Conservation (phyloP, 2,113 vertebrate species). For the Perognathus longimembris region DNA sequence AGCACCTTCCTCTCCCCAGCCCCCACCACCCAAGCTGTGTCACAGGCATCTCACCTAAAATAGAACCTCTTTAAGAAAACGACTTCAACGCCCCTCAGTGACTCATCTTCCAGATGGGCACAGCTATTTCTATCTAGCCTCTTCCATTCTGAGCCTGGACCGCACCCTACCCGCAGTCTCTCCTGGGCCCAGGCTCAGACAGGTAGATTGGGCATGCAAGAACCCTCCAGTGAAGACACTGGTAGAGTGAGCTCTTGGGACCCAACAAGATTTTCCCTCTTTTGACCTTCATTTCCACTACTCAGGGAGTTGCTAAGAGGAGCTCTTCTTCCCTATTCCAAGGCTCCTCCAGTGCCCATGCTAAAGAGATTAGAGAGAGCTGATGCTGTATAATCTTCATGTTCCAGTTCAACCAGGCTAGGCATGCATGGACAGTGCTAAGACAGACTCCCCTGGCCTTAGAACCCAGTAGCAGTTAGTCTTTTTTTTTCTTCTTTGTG, state of each 20-base stretch:
- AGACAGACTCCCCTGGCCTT: background rate
- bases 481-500: no score
- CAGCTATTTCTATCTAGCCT: slow-evolving; percentile 77
- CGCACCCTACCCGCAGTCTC: slow-evolving; percentile 14
- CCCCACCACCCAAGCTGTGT: slow-evolving; percentile 36
- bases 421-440: background rate
- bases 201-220: background rate
- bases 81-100: slow-evolving; percentile 65
- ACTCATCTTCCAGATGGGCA: slow-evolving; percentile 77
- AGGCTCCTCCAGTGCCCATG: background rate
- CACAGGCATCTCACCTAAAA: slow-evolving; percentile 71
- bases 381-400: background rate
- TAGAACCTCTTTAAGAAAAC: slow-evolving; percentile 71
- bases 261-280: background rate
- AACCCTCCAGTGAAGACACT: background rate
- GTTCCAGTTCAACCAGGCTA: background rate
- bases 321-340: background rate
- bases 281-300: background rate
- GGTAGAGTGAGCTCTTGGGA: background rate
- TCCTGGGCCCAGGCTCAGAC: slow-evolving; percentile 19
- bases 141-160: slow-evolving; percentile 44
- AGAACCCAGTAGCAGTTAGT: background rate
- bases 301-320: background rate
- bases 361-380: background rate
- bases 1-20: slow-evolving; percentile 42